phyloP scores from a whole-genome alignment of 2,797 vertebrate genomes.

The Aeoliscus strigatus region DNA sequence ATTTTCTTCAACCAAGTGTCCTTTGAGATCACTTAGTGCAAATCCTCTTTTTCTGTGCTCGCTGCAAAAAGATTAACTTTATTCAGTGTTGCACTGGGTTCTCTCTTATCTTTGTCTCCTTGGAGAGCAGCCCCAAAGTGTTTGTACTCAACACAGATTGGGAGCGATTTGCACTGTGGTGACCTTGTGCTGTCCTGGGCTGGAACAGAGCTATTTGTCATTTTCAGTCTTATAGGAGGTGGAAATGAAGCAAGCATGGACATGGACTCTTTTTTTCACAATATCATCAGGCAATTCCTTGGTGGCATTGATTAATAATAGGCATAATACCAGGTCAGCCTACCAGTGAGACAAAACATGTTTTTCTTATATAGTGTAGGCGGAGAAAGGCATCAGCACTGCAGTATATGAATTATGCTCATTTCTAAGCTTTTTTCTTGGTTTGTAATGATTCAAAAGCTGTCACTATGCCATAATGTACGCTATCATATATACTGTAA shows the following conservation, averaged over 20 bases:
- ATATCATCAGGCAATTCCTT: no score
- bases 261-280: no score
- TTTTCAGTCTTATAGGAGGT: constrained; percentile 47
- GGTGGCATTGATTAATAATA: no score
- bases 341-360: no score
- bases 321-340: no score
- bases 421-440: no score
- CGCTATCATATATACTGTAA: no score
- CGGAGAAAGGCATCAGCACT: no score
- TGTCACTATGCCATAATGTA: no score
- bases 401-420: no score
- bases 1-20: constrained; percentile 11
- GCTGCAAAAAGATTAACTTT: constrained; percentile 30
- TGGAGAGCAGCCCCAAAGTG: constrained; percentile 32
- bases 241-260: constrained; percentile 34
- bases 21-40: constrained; percentile 33
- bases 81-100: constrained; percentile 18
- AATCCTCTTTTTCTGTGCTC: constrained; percentile 26
- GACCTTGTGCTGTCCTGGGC: constrained; percentile 46
- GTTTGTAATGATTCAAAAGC: no score
- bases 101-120: constrained; percentile 32
- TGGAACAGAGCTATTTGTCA: constrained; percentile 50
- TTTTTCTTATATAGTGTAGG: no score
- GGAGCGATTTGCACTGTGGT: constrained; percentile 40
- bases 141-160: constrained; percentile 47